phyloP scores from a whole-genome alignment of 2,113 vertebrate genomes.

The Gnathonemus echidnorhynchus region DNA sequence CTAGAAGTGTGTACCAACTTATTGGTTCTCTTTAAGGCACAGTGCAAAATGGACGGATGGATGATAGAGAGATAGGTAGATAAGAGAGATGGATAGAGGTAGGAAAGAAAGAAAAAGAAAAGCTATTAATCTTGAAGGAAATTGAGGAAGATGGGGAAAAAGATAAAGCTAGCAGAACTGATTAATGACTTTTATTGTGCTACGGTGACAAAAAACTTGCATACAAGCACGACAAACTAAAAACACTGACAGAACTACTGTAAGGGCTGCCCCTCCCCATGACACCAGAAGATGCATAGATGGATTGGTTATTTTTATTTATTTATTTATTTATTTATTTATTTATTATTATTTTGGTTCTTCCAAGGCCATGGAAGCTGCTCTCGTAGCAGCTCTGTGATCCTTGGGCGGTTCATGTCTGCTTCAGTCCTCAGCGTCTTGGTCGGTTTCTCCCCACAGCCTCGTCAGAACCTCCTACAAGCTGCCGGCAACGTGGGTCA shows the following conservation, averaged over 20 bases:
- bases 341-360: neutral
- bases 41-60: neutral
- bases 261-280: neutral
- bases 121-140: neutral
- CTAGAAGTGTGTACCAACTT: neutral
- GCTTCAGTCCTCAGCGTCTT: neutral
- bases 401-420: neutral
- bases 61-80: neutral
- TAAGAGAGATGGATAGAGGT: neutral
- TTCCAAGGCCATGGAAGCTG: neutral
- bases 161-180: neutral
- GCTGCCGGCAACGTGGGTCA: constrained; percentile 92
- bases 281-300: neutral
- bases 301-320: neutral
- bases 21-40: neutral
- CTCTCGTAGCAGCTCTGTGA: neutral
- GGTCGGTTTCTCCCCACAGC: constrained; percentile 54
- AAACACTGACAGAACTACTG: neutral
- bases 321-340: too few species aligned
- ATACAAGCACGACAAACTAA: neutral
- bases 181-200: neutral
- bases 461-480: constrained; percentile 89
- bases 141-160: neutral
- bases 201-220: neutral
- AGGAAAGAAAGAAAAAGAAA: neutral